These are phyloP conservation scores for Hypselothyrea guttata DNA, from an alignment of 2,888 invertebrate genomes.

Conservation along the genomic window DNA sequence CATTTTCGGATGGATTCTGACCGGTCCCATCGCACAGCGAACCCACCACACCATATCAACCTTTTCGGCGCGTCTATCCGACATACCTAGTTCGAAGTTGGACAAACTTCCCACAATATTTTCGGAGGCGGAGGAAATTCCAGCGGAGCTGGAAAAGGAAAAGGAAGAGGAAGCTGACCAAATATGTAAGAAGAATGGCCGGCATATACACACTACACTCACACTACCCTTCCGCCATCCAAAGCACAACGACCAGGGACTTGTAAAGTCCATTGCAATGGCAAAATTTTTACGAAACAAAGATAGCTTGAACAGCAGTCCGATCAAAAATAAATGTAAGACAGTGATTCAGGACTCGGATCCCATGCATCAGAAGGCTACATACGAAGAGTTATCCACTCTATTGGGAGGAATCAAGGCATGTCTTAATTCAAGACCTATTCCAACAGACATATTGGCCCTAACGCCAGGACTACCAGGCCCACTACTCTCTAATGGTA, in stretches of 20 bases:
- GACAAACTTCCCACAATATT: slow-evolving; percentile 31
- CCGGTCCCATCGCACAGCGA: too few species aligned
- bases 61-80: slow-evolving; percentile 7
- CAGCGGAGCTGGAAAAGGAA: neutral
- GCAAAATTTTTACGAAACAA: slow-evolving; percentile 1
- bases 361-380: neutral
- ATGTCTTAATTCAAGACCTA: slow-evolving; percentile 12
- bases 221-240: slow-evolving; percentile 1
- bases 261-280: neutral
- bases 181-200: neutral
- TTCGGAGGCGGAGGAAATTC: slow-evolving; percentile 20
- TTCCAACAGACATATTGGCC: neutral
- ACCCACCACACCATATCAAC: neutral
- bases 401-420: neutral
- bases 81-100: slow-evolving; percentile 4
- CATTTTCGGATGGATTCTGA: slow-evolving; percentile 4
- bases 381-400: neutral
- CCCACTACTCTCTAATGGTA: neutral
- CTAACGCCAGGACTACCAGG: slow-evolving; percentile 10
- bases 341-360: neutral
- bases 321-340: neutral
- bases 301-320: neutral
- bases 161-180: neutral
- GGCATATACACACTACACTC: neutral
- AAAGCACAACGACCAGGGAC: neutral